Evolutionary conservation across 2,797 vertebrate genomes (phyloP), one percentile per base, ranked within the genome.

Genomic region (Arnoldichthys spilopterus): DNA sequence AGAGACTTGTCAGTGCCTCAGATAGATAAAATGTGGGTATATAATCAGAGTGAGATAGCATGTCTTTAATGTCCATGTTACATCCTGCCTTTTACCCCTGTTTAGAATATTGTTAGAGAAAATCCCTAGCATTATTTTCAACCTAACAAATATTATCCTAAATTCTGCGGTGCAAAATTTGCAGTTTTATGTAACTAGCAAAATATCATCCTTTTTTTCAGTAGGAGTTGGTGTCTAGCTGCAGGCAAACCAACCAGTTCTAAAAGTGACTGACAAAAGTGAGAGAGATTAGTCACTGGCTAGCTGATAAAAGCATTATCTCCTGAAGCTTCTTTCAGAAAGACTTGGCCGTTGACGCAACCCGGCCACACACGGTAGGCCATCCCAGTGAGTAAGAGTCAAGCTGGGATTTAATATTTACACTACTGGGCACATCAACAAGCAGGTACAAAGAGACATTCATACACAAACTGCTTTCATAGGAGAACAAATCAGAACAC

Each of bases 191-290:
- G 37, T 40, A 40, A 11, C 37, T 40, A 40, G 37, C 37, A 40
- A 40, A 40, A 40, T 11, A 40, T 40, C 37, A 40, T 40, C 7
- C 37, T 47, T 7, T 40, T 40, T 40, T 40, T 40, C 37, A 40
- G 37, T 9, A 40, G 13, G n/a, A 40, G 34, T 22, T 40, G 37
- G 37, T 18, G 24, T 47, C 64, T 66, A 45, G 64, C 40, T 45
- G 13, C 22, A 67, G 66, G 67, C 51, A 24, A 47, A 13, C 61
- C 61, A 64, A 43, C 22, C 22, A 32, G 45, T 68, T 77, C 20
- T n/a, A 81, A 54, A 64, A n/a, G 56, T 78, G 70, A 47, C 61
- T 82, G 63, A 82, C 74, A 77, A 61, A 26, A 30, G 74, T 66
- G 49, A 43, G 51, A 30, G 51, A 61, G 54, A 34, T 73, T 61